These are phyloP conservation scores for Temnothorax unifasciatus DNA, from an alignment of 2,888 invertebrate genomes.

Conservation along the genomic window DNA sequence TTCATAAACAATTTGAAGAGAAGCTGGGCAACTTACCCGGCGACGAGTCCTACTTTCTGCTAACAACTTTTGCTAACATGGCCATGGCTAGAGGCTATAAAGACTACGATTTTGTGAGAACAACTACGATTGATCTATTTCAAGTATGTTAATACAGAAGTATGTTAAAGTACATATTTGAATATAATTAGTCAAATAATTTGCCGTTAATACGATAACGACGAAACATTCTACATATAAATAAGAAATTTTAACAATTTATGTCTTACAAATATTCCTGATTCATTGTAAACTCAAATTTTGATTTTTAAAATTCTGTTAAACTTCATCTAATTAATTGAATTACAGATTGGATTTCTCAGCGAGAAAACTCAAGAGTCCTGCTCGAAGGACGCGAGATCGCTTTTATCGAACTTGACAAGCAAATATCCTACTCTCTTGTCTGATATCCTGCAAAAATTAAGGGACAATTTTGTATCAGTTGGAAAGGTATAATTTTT, in stretches of 20 bases:
- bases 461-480: constrained; percentile 88
- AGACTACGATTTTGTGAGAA: constrained; percentile 90
- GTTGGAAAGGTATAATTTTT: constrained; percentile 87
- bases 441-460: constrained; percentile 89
- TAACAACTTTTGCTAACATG: constrained; percentile 94
- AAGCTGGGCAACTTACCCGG: constrained; percentile 89
- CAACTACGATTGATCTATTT: constrained; percentile 90
- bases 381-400: constrained; percentile 92
- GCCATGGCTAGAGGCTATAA: constrained; percentile 89
- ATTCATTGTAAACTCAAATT: not conserved
- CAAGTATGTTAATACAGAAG: constrained; percentile 88
- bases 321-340: constrained; percentile 39
- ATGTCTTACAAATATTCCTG: not conserved
- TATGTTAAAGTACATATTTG: constrained; percentile 78
- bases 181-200: not conserved
- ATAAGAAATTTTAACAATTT: constrained; percentile 5
- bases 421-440: constrained; percentile 90
- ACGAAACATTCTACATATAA: not conserved
- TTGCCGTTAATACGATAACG: not conserved
- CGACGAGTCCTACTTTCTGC: constrained; percentile 92
- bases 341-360: constrained; percentile 91
- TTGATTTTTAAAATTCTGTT: not conserved
- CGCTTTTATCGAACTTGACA: constrained; percentile 91
- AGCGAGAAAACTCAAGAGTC: constrained; percentile 90
- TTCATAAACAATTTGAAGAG: constrained; percentile 89